A percentile compares a stretch with the other conserved stretches of the same genome.
Evolutionary conservation across 2,113 vertebrate genomes (phyloP).

Genomic region (Cricetomys ansorgei): DNA sequence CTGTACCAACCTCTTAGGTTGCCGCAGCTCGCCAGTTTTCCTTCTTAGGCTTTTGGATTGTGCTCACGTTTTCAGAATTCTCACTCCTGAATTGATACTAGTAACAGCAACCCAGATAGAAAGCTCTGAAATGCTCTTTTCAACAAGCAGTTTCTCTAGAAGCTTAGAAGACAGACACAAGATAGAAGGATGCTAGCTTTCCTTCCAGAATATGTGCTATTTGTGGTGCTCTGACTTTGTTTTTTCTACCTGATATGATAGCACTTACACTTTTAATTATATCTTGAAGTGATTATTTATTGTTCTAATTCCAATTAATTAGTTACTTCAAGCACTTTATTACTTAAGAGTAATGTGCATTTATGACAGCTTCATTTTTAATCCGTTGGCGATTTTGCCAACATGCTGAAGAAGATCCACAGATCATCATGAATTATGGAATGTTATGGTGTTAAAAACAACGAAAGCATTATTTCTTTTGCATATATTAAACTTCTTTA

Average conservation of each 20-base stretch:
- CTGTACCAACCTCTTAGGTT: neutral
- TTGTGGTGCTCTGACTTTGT: neutral
- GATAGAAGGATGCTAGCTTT: neutral
- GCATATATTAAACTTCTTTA: neutral
- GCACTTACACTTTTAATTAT: neutral
- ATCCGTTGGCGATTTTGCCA: neutral
- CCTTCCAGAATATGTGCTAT: neutral
- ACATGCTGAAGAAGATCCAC: neutral
- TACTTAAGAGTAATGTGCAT: conserved; percentile 22
- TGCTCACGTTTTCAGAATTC: neutral
- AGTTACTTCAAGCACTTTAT: neutral
- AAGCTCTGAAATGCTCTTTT: neutral
- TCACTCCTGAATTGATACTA: neutral
- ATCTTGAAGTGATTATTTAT: neutral
- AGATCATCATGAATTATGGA: neutral
- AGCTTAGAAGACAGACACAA: neutral
- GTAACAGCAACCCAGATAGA: neutral
- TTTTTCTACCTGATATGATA: neutral
- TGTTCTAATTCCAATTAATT: neutral
- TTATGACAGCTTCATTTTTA: neutral
- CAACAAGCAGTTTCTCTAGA: conserved; percentile 6
- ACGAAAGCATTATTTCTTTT: neutral
- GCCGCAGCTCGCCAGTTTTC: neutral
- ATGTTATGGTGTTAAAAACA: neutral
- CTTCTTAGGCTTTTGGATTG: neutral